Evolutionary conservation across 2,888 invertebrate genomes (phyloP), one percentile per base, ranked within the genome.

Genomic region (Eristalis intricaria): DNA sequence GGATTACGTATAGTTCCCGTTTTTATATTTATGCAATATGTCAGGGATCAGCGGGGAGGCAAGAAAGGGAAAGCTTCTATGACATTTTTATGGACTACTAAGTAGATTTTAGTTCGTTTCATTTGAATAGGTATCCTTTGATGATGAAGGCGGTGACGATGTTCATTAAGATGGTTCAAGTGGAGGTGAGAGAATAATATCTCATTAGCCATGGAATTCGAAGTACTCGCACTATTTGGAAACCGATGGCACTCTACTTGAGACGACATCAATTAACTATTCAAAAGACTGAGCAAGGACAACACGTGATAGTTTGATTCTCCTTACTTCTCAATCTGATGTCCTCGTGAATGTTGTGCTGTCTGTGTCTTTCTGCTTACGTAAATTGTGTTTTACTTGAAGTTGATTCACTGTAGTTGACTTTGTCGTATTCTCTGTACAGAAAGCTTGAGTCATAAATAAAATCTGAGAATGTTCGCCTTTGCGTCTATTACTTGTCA

Each of bases 61-160:
- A 60, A 68, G 13, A 81, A 77, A 81, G 63, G 76, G 73, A 73
- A 86, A 83, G 65, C 78, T 78, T 74, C 70, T 86, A 75, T 78
- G 83, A 79, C 70, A 75, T 78, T 82, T 78, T 86, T 83, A 83
- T 86, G 78, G 78, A 86, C 78, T 86, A 66, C 78, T 86, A 82
- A 82, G 86, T 86, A 82, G 74, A 78, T 86, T 86, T 82, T 43
- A 81, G 81, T 80, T 81, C 76, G 61, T 68, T 64, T 35, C 64
- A 84, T 84, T 79, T 84, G 69, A 84, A 79, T 56, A 68, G 77
- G 66, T 50, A 68, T 71, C 32, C 26, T 32, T 65, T 60, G 60
- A 13, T 15, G 60, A 13, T 26, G 60, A 29, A 19, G n/a, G 60
- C 4, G 26, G 13, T 26, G 26, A 19, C 7, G 60, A 26, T 60